These are phyloP conservation scores for Lottia gigantea DNA, from an alignment of 2,888 invertebrate species.

Conservation along the genomic window DNA sequence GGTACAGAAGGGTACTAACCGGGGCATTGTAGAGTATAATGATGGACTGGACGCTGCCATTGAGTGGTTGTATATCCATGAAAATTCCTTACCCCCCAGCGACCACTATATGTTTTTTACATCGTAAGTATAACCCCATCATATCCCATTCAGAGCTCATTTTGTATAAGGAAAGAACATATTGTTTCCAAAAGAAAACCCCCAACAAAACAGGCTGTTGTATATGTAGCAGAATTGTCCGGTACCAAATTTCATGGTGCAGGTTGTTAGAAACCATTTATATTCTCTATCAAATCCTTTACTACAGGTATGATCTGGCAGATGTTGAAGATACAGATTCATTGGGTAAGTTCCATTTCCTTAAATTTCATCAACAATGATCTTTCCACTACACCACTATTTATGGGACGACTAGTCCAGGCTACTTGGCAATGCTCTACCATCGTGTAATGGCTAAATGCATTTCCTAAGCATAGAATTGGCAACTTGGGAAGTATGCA, in stretches of 20 bases:
- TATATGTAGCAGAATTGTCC: too few species aligned
- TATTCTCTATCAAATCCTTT: neutral
- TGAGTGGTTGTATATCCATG: slow-evolving; percentile 22
- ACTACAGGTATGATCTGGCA: neutral
- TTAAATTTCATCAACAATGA: too few species aligned
- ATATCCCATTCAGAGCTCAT: too few species aligned
- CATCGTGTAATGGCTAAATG: too few species aligned
- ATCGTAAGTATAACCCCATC: slow-evolving; percentile 22
- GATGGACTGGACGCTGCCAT: neutral
- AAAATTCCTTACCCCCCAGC: slow-evolving; percentile 23
- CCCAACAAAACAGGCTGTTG: too few species aligned
- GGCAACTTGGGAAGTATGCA: too few species aligned
- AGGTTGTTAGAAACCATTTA: neutral
- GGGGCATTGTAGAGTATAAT: neutral
- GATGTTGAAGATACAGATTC: neutral
- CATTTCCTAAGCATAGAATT: too few species aligned
- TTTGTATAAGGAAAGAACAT: neutral
- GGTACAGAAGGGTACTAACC: neutral
- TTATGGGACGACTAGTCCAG: too few species aligned
- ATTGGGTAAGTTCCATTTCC: neutral
- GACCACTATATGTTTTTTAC: slow-evolving; percentile 39
- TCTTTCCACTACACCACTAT: too few species aligned
- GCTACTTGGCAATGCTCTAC: too few species aligned
- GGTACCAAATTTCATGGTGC: neutral
- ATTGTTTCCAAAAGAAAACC: too few species aligned